Evolutionary conservation across 2,797 vertebrate species (phyloP), one percentile per base, ranked within the genome.

Genomic region (Hemibagrus guttatus): DNA sequence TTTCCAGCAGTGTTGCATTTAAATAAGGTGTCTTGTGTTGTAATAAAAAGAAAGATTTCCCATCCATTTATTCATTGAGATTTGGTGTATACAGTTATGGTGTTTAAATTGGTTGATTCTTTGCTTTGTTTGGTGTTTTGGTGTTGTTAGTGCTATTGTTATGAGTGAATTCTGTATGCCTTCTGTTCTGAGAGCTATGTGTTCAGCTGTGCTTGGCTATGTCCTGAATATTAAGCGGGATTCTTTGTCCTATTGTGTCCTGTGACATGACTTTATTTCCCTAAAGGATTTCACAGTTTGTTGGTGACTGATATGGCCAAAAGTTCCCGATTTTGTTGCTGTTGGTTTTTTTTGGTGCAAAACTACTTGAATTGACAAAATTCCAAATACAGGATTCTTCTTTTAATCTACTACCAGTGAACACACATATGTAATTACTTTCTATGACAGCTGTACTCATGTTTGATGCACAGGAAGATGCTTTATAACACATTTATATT

Each of bases 201-300:
- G 17, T 69, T 69, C 31, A 39, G 17, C 21, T 72, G 35, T 72
- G 69, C 35, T 39, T 69, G 14, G 66, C 66, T 31, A 69, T 35
- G 68, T 21, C 68, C 68, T 69, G 68, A 69, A 69, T 69, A 69
- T 69, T 69, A 69, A 69, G 17, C 68, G 9, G 68, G 68, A 69
- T 39, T 39, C 68, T 1, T 69, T 35, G 68, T 21, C 16, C 17
- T 39, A 31, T 35, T 69, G 3, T 69, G 31, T 35, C 14, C 17
- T 69, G 31, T 35, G 6, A 69, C 16, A 69, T 69, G 31, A 6
- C 66, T 39, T 69, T 69, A 69, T 69, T 69, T 69, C 35, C 66
- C 19, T 17, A 69, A 0, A 39, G 66, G 17, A 46, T 46, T 69
- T 5, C 66, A 69, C 31, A 69, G n/a, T 13, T 11, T n/a, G 31